Evolutionary conservation across 2,888 invertebrate genomes (phyloP).

Genomic region (Ariolimax columbianus): DNA sequence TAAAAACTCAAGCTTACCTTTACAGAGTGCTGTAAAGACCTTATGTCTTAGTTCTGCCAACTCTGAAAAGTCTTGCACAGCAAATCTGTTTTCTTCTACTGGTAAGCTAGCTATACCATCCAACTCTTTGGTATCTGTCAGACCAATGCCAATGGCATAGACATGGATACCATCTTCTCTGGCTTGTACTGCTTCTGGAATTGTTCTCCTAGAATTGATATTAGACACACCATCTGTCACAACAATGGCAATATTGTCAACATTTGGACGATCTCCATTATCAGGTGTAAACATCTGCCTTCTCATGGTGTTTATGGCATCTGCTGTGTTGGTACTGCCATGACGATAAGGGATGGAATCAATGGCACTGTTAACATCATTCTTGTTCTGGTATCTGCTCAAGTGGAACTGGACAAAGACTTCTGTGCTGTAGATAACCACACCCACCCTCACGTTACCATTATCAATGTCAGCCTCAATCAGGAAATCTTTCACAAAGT

Average conservation of each 20-base stretch:
- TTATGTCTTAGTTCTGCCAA: no score
- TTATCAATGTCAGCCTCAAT: slow-evolving; percentile 64
- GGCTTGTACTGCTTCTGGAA: slow-evolving; percentile 64
- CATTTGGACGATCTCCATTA: slow-evolving; percentile 70
- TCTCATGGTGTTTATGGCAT: slow-evolving; percentile 66
- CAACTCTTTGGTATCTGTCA: slow-evolving; percentile 70
- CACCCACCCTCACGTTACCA: slow-evolving; percentile 69
- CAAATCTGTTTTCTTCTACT: slow-evolving; percentile 64
- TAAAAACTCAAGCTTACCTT: no score
- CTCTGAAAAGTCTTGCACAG: slow-evolving; percentile 67
- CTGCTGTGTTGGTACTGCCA: slow-evolving; percentile 73
- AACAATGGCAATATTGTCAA: slow-evolving; percentile 68
- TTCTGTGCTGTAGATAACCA: slow-evolving; percentile 68
- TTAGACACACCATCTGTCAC: slow-evolving; percentile 75
- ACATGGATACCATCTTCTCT: slow-evolving; percentile 67
- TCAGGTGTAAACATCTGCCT: slow-evolving; percentile 63
- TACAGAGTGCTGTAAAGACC: no score
- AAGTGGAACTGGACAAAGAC: slow-evolving; percentile 68
- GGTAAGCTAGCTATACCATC: slow-evolving; percentile 65
- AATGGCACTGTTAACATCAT: slow-evolving; percentile 65
- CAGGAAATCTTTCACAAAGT: slow-evolving; percentile 67
- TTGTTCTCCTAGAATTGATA: slow-evolving; percentile 63
- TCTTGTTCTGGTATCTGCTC: slow-evolving; percentile 59
- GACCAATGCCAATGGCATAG: slow-evolving; percentile 70
- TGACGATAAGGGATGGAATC: slow-evolving; percentile 64